A percentile compares a stretch with the other conserved stretches of the same genome.
phyloP scores from a whole-genome alignment of 2,797 vertebrate species.

The Australoheros facetus region DNA sequence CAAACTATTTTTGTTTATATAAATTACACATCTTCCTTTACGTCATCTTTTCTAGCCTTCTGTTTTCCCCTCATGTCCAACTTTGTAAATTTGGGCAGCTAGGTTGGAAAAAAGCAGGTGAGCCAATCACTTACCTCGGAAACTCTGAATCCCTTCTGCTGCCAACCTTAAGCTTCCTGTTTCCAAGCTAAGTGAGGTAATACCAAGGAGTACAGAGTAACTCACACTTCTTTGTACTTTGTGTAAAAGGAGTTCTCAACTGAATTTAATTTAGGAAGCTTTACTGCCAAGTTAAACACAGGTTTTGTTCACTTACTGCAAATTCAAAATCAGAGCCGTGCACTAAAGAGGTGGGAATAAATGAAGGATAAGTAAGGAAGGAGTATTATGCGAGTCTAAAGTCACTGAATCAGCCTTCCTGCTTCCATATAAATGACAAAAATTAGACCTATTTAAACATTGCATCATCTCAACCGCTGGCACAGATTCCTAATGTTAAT shows the following conservation, averaged over 20 bases:
- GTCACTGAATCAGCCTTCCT: neutral
- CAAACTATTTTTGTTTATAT: neutral
- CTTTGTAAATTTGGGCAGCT: constrained; percentile 11
- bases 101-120: constrained; percentile 27
- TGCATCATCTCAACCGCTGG: neutral
- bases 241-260: neutral
- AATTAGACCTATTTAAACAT: neutral
- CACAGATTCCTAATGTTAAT: constrained; percentile 11
- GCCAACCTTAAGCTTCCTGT: constrained; percentile 7
- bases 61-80: constrained; percentile 7
- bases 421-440: neutral
- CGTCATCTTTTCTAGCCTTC: neutral
- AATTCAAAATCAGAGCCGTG: neutral
- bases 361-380: neutral
- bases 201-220: neutral
- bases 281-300: neutral
- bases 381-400: neutral
- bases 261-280: neutral
- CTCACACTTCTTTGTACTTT: neutral
- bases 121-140: constrained; percentile 41
- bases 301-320: neutral
- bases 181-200: constrained; percentile 28
- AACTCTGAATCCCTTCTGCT: constrained; percentile 14
- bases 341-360: neutral
- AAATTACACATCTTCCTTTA: neutral